phyloP scores from a whole-genome alignment of 1,140 invertebrate species.

The Magallana gigas region DNA sequence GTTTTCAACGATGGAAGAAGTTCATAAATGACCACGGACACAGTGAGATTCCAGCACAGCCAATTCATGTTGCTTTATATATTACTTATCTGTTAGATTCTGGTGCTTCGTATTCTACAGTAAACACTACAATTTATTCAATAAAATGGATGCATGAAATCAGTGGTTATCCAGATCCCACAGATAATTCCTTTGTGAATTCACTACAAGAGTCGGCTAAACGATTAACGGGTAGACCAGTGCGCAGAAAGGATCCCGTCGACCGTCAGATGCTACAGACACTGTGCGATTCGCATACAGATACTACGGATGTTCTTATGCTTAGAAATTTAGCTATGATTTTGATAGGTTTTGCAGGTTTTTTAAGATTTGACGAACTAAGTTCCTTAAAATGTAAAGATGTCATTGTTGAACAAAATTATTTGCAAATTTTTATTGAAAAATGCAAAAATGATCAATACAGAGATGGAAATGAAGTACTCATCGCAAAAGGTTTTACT shows the following conservation, averaged over 20 bases:
- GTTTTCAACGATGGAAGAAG: conserved; percentile 36
- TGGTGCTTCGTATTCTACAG: conserved; percentile 36
- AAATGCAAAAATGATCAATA: conserved; percentile 64
- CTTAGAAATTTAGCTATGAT: conserved; percentile 45
- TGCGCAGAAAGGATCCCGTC: conserved; percentile 1
- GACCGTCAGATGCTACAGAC: conserved; percentile 6
- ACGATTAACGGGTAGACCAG: too few species aligned
- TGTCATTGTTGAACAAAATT: conserved; percentile 47
- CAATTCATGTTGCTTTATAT: too few species aligned
- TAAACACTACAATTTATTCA: conserved; percentile 35
- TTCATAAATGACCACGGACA: conserved; percentile 20
- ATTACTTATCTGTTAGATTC: conserved; percentile 35
- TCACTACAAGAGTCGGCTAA: too few species aligned
- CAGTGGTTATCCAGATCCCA: too few species aligned
- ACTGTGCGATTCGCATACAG: conserved; percentile 35
- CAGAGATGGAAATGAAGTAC: conserved; percentile 53
- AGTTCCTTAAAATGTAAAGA: conserved; percentile 51
- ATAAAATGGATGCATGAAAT: conserved; percentile 44
- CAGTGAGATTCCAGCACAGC: conserved; percentile 11
- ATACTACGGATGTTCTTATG: conserved; percentile 39
- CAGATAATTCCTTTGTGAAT: too few species aligned
- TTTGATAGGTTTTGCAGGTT: conserved; percentile 45
- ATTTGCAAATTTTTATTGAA: conserved; percentile 46
- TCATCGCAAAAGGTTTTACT: conserved; percentile 54
- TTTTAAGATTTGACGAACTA: conserved; percentile 54